Conservation (phyloP, 2,888 invertebrate species). For the Caenorhabditis japonica region DNA sequence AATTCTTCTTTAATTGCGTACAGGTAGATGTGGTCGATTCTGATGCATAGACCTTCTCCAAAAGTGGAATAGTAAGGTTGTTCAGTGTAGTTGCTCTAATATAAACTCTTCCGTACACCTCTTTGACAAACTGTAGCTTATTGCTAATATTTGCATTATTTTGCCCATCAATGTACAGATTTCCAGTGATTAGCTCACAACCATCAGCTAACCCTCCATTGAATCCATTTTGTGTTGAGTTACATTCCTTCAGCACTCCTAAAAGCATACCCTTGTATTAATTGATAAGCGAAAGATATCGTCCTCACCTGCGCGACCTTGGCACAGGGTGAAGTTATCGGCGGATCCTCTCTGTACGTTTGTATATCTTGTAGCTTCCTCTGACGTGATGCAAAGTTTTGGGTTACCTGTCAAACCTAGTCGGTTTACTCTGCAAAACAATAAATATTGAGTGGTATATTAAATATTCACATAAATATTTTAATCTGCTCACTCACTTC, state of each 20-base stretch:
- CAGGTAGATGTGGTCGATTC: slow-evolving; percentile 19
- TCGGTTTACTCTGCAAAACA: slow-evolving; percentile 36
- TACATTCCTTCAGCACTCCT: slow-evolving; percentile 47
- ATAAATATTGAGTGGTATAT: neutral
- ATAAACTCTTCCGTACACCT: slow-evolving; percentile 49
- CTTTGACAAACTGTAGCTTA: slow-evolving; percentile 45
- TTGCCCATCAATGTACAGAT: slow-evolving; percentile 43
- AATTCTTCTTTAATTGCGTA: neutral
- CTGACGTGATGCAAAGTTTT: slow-evolving; percentile 38
- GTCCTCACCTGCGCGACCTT: slow-evolving; percentile 34
- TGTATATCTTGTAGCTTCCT: slow-evolving; percentile 33
- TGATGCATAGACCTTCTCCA: slow-evolving; percentile 46
- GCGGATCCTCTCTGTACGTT: slow-evolving; percentile 41
- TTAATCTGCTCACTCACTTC: no score
- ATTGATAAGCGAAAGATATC: neutral
- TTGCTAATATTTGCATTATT: slow-evolving; percentile 36
- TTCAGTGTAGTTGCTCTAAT: slow-evolving; percentile 33
- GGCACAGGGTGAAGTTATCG: slow-evolving; percentile 42
- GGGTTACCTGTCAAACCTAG: slow-evolving; percentile 44
- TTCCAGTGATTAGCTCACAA: slow-evolving; percentile 42
- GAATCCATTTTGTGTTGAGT: slow-evolving; percentile 13
- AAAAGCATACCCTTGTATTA: neutral
- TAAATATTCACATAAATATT: slow-evolving; percentile 6
- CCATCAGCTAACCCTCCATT: slow-evolving; percentile 42
- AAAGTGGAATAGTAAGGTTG: slow-evolving; percentile 37